Percentiles rank a stretch among this genome's conserved stretches.
Conservation (phyloP, 2,888 invertebrate genomes). For the Idaea aversata region DNA sequence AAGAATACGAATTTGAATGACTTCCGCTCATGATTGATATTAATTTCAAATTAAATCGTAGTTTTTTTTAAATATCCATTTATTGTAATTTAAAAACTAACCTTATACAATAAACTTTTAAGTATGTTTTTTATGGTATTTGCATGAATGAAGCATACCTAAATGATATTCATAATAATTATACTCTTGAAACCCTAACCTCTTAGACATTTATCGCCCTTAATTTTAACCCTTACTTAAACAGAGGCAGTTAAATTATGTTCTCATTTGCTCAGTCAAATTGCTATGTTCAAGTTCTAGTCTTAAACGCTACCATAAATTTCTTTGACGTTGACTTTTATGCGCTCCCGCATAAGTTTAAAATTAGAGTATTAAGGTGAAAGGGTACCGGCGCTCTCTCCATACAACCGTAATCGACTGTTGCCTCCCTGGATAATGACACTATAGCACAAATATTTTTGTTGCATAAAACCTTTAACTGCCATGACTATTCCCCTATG, state of each 20-base stretch:
- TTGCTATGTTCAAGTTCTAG: conserved; percentile 13
- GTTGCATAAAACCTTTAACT: too few species aligned
- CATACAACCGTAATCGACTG: too few species aligned
- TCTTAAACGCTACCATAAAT: conserved; percentile 26
- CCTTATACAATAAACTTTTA: too few species aligned
- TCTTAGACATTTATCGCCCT: too few species aligned
- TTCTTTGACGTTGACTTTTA: conserved; percentile 32
- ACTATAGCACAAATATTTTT: too few species aligned
- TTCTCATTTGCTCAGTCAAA: conserved; percentile 7
- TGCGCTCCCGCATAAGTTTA: conserved; percentile 28
- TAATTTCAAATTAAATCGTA: background rate
- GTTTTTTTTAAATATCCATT: background rate
- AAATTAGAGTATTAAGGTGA: conserved; percentile 21
- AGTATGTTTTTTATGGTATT: background rate
- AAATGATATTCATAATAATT: too few species aligned
- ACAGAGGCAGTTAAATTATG: background rate
- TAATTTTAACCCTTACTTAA: background rate
- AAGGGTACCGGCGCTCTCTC: too few species aligned
- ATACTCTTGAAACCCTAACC: too few species aligned
- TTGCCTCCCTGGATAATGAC: too few species aligned
- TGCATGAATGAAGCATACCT: too few species aligned
- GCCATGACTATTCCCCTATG: too few species aligned
- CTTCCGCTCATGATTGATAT: background rate
- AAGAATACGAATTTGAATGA: background rate
- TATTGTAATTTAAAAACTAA: too few species aligned